Percentiles rank a stretch among this genome's conserved stretches.
These are phyloP conservation scores for Dendrolimus kikuchii DNA, from an alignment of 1,140 invertebrate genomes.

Conservation along the genomic window DNA sequence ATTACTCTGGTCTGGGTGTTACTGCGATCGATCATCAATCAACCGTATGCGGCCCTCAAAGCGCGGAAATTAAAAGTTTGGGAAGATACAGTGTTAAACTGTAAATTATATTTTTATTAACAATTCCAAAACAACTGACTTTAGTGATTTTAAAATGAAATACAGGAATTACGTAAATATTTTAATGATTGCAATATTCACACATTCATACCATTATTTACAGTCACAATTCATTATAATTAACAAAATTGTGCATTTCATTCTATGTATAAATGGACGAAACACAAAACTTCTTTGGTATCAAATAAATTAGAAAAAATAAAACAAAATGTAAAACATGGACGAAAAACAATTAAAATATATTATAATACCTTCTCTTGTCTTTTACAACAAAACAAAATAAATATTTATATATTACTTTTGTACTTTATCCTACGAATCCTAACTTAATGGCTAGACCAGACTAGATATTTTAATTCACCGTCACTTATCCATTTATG, in stretches of 20 bases:
- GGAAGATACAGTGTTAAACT: too few relatives aligned
- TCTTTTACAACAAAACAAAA: slow-evolving; percentile 37
- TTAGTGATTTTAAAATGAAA: slow-evolving; percentile 8
- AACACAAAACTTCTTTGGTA: slow-evolving; percentile 38
- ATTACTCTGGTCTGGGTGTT: too few relatives aligned
- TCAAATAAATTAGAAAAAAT: slow-evolving; percentile 32
- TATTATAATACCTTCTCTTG: slow-evolving; percentile 29
- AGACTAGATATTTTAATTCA: too few relatives aligned
- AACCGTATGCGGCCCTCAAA: too few relatives aligned
- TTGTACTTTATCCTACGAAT: slow-evolving; percentile 57
- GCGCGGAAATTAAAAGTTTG: too few relatives aligned
- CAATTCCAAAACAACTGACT: too few relatives aligned
- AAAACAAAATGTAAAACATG: slow-evolving; percentile 31
- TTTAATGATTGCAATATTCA: slow-evolving; percentile 69
- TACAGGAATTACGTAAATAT: slow-evolving; percentile 54
- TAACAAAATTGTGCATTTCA: slow-evolving; percentile 66
- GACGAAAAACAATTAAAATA: slow-evolving; percentile 29
- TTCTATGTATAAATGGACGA: slow-evolving; percentile 20
- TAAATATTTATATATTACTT: slow-evolving; percentile 30
- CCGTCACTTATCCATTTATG: too few relatives aligned
- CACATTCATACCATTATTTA: slow-evolving; percentile 66
- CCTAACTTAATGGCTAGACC: slow-evolving; percentile 39
- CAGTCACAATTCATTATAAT: slow-evolving; percentile 57
- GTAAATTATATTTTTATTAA: too few relatives aligned
- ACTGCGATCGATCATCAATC: too few relatives aligned